A percentile compares a stretch with the other conserved stretches of the same genome.
These are phyloP conservation scores for Eretmocerus hayati DNA, from an alignment of 2,888 invertebrate genomes.

Conservation along the genomic window DNA sequence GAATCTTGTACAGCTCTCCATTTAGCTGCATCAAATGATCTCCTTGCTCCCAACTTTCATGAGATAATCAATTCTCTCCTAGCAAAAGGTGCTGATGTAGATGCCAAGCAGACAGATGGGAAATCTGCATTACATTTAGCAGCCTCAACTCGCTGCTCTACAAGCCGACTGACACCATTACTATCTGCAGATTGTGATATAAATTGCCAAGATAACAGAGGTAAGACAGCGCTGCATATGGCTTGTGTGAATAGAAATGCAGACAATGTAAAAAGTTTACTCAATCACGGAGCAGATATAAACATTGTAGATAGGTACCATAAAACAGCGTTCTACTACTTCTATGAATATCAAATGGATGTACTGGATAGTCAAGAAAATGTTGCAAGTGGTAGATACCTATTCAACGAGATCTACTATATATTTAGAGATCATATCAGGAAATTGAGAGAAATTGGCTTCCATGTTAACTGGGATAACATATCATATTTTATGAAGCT, in stretches of 20 bases:
- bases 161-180: not conserved
- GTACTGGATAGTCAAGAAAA: not conserved
- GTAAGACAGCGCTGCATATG: slow-evolving; percentile 7
- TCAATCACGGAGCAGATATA: slow-evolving; percentile 7
- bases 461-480: slow-evolving; percentile 2
- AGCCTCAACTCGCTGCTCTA: slow-evolving; percentile 5
- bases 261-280: slow-evolving; percentile 1
- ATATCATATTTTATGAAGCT: slow-evolving; percentile 1
- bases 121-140: slow-evolving; percentile 9
- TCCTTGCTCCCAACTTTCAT: slow-evolving; percentile 9
- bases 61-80: slow-evolving; percentile 5
- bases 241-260: slow-evolving; percentile 7
- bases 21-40: slow-evolving; percentile 3
- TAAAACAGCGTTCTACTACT: slow-evolving; percentile 4
- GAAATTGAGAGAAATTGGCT: not conserved
- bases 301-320: slow-evolving; percentile 2
- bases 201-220: not conserved
- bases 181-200: slow-evolving; percentile 5
- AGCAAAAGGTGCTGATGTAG: slow-evolving; percentile 6
- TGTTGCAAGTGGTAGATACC: not conserved
- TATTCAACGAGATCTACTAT: slow-evolving; percentile 7
- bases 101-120: slow-evolving; percentile 6
- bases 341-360: slow-evolving; percentile 6
- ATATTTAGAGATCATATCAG: slow-evolving; percentile 5
- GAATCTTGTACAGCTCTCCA: slow-evolving; percentile 7